These are phyloP conservation scores for Spea multiplicata DNA, from an alignment of 2,113 vertebrate species.

Conservation along the genomic window DNA sequence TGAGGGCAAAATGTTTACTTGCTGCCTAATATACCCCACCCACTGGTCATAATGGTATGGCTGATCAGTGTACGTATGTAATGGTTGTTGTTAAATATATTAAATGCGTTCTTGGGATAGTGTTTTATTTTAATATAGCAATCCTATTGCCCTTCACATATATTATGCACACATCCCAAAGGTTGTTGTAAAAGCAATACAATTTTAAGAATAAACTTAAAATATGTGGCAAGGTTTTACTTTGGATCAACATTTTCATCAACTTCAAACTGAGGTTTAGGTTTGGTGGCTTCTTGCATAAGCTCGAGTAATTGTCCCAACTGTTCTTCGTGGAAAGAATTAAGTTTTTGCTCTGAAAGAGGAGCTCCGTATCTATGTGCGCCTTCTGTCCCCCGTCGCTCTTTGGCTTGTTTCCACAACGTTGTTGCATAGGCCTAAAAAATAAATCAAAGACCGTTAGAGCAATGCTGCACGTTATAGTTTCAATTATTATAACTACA, in stretches of 20 bases:
- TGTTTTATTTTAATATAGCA: no score
- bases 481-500: neutral
- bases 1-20: no score
- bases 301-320: constrained; percentile 86
- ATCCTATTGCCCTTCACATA: no score
- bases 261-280: constrained; percentile 71
- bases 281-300: constrained; percentile 86
- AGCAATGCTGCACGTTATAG: neutral
- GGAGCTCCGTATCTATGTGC: constrained; percentile 65
- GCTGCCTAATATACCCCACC: no score
- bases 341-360: constrained; percentile 73
- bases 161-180: no score
- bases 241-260: constrained; percentile 62
- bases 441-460: constrained; percentile 15
- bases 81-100: no score
- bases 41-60: no score
- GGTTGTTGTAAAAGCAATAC: no score
- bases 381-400: constrained; percentile 48
- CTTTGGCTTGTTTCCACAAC: constrained; percentile 70
- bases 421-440: constrained; percentile 65
- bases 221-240: constrained; percentile 17
- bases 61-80: no score
- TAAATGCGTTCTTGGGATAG: no score
- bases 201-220: no score
- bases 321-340: constrained; percentile 80